phyloP scores from a whole-genome alignment of 2,113 vertebrate genomes.

The Thomomys bottae region DNA sequence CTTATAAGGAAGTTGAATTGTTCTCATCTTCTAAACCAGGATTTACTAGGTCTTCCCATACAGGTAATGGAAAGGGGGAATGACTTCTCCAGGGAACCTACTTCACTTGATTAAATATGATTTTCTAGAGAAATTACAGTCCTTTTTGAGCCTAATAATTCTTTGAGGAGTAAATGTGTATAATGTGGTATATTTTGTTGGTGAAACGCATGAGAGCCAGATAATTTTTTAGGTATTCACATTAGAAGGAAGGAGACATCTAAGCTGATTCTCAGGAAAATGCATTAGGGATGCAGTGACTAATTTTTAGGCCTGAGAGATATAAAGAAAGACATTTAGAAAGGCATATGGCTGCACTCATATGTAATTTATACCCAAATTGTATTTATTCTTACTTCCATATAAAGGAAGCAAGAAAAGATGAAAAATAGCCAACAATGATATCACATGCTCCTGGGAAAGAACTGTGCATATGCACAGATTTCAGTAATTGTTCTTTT shows the following conservation, averaged over 20 bases:
- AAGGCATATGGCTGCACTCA: no score
- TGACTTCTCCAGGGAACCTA: background rate
- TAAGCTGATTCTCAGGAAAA: background rate
- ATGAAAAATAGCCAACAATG: background rate
- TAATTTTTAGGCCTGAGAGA: background rate
- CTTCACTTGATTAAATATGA: background rate
- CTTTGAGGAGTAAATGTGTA: background rate
- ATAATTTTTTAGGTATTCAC: background rate
- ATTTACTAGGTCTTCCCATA: no score
- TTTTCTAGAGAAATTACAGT: background rate
- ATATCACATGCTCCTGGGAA: background rate
- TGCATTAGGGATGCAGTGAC: background rate
- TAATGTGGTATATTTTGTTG: background rate
- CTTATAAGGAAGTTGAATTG: background rate
- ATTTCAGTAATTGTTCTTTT: background rate
- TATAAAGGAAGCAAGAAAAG: no score
- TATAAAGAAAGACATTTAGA: background rate
- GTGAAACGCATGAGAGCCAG: no score
- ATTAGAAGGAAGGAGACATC: background rate
- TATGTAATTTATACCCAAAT: no score
- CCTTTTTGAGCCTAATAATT: no score
- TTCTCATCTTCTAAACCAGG: background rate
- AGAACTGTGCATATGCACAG: background rate
- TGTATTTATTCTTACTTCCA: background rate
- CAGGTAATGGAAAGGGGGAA: background rate